phyloP scores from a whole-genome alignment of 2,888 invertebrate genomes.

The Cataglyphis cursor region DNA sequence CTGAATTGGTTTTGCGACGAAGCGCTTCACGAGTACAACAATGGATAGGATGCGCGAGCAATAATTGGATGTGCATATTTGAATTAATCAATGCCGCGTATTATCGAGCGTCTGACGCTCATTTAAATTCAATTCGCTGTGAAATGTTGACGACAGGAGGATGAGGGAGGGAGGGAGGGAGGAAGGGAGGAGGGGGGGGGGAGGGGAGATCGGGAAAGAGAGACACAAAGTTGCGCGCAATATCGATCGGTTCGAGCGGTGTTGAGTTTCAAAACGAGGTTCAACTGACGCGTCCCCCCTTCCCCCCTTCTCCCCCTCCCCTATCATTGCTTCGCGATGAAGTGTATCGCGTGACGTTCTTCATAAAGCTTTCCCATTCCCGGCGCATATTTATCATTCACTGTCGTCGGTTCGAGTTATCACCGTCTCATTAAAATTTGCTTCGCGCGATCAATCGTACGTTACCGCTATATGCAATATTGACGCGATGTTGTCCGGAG shows the following conservation, averaged over 20 bases:
- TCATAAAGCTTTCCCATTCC: conserved; percentile 11
- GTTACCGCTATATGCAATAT: background rate
- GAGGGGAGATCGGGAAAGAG: background rate
- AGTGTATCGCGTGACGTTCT: conserved; percentile 51
- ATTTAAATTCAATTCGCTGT: conserved; percentile 52
- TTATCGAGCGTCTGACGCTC: conserved; percentile 37
- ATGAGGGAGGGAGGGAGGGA: background rate
- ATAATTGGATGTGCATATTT: conserved; percentile 42
- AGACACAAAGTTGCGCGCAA: conserved; percentile 49
- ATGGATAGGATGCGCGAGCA: conserved; percentile 20
- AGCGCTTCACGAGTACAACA: conserved; percentile 25
- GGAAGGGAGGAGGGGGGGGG: background rate
- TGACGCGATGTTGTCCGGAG: conserved; percentile 12
- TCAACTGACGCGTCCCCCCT: conserved; percentile 25
- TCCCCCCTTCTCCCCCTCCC: too few relatives aligned
- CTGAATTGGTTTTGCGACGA: conserved; percentile 45
- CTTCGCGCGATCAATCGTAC: conserved; percentile 31
- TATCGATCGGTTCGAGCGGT: conserved; percentile 41
- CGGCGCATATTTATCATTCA: conserved; percentile 30
- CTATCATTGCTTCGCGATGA: conserved; percentile 6
- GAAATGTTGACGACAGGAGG: conserved; percentile 44
- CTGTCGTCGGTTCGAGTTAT: conserved; percentile 41
- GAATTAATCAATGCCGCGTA: conserved; percentile 54
- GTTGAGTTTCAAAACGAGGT: conserved; percentile 54
- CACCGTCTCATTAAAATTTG: conserved; percentile 48